Conservation (phyloP, 2,113 vertebrate genomes). For the Serilophus lunatus region DNA sequence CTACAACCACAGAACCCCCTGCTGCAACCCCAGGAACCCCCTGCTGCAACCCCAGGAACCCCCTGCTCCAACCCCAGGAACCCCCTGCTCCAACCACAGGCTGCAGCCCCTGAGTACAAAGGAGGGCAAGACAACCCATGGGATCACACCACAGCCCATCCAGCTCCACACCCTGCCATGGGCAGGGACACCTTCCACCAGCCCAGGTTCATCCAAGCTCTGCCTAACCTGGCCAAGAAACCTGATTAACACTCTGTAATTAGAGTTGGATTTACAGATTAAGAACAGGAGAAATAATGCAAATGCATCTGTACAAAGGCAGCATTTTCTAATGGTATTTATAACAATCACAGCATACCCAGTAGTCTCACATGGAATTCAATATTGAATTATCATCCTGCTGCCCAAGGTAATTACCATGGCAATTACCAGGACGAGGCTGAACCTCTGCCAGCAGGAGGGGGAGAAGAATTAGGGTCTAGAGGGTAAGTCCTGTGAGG, state of each 20-base stretch:
- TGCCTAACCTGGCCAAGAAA: not conserved
- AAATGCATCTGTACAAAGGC: not conserved
- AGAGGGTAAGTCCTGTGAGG: not conserved
- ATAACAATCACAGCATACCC: not conserved
- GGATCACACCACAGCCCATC: not conserved
- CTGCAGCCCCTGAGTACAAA: no score
- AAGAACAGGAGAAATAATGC: not conserved
- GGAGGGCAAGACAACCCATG: not conserved
- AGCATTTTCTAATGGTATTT: not conserved
- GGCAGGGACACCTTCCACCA: not conserved
- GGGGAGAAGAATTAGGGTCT: not conserved
- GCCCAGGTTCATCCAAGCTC: not conserved
- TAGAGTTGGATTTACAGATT: not conserved
- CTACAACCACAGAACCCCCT: no score
- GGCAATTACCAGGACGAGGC: not conserved
- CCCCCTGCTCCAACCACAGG: no score
- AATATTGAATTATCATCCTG: not conserved
- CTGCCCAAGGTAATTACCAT: not conserved
- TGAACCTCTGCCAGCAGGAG: not conserved
- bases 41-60: no score
- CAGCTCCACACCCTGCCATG: no score
- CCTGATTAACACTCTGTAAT: not conserved
- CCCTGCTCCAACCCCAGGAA: no score
- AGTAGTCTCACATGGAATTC: not conserved
- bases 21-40: no score